Percentiles rank a stretch among this genome's conserved stretches.
Conservation (phyloP, 1,140 invertebrate species). For the Whitmania pigra region DNA sequence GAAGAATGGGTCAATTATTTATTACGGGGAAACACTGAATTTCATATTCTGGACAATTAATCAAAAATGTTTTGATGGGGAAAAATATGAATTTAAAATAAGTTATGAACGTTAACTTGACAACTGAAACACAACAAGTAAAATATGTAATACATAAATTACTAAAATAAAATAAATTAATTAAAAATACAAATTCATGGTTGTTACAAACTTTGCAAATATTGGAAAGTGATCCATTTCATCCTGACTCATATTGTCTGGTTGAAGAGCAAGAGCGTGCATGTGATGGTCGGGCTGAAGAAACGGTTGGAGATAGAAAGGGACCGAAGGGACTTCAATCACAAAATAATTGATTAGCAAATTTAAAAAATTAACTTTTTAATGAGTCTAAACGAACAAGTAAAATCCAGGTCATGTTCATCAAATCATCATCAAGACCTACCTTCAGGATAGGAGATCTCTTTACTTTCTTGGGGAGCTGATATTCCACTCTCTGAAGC, state of each 20-base stretch:
- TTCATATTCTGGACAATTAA: no score
- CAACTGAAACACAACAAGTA: background rate
- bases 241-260: constrained; percentile 41
- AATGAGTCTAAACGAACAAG: no score
- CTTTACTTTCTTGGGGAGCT: no score
- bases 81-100: no score
- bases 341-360: no score
- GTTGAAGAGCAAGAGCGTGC: constrained; percentile 36
- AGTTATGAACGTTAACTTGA: background rate
- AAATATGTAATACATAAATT: background rate
- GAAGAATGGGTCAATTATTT: background rate
- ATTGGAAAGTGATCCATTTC: constrained; percentile 41
- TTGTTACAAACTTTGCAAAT: constrained; percentile 27
- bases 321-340: constrained; percentile 22
- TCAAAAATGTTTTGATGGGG: no score
- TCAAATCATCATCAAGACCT: no score
- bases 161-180: background rate
- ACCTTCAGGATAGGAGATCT: no score
- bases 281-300: constrained; percentile 28
- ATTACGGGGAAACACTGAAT: background rate
- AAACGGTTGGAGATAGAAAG: constrained; percentile 37
- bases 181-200: background rate
- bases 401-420: no score
- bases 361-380: no score
- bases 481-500: no score